Conservation (phyloP, 2,888 invertebrate genomes). For the Melieria crassipennis region DNA sequence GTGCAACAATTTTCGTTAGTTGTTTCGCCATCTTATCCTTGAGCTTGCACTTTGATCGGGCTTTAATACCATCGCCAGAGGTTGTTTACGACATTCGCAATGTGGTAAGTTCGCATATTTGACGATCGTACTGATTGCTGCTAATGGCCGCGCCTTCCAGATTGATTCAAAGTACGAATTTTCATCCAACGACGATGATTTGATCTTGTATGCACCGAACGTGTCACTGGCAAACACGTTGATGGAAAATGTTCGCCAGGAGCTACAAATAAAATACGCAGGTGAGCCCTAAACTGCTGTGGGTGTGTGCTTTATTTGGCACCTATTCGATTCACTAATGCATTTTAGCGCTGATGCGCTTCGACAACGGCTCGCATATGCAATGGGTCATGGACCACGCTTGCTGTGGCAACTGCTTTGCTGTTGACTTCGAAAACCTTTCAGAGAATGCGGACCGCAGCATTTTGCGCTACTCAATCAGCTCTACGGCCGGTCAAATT, state of each 20-base stretch:
- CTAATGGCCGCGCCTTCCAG: constrained; percentile 38
- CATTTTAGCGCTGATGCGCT: not conserved
- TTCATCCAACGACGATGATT: constrained; percentile 53
- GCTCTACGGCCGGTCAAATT: constrained; percentile 62
- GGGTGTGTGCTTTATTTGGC: not conserved
- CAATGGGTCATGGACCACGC: constrained; percentile 51
- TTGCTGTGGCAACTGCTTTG: constrained; percentile 54
- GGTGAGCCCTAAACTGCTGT: constrained; percentile 43
- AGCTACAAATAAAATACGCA: constrained; percentile 48
- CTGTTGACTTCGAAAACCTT: constrained; percentile 50
- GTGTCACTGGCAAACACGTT: constrained; percentile 44
- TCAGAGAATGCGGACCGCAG: constrained; percentile 37
- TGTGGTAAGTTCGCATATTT: too few relatives aligned
- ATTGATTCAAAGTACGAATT: constrained; percentile 45
- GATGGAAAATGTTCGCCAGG: constrained; percentile 52
- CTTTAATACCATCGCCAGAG: too few relatives aligned
- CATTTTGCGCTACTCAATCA: constrained; percentile 67
- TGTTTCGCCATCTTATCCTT: too few relatives aligned
- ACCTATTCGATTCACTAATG: not conserved
- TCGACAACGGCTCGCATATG: constrained; percentile 49
- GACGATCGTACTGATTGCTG: too few relatives aligned
- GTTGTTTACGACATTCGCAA: too few relatives aligned
- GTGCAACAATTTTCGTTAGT: too few relatives aligned
- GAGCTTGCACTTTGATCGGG: too few relatives aligned
- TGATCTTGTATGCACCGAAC: constrained; percentile 53